Evolutionary conservation across 2,113 vertebrate species (phyloP).

Genomic region (Apteryx mantelli): DNA sequence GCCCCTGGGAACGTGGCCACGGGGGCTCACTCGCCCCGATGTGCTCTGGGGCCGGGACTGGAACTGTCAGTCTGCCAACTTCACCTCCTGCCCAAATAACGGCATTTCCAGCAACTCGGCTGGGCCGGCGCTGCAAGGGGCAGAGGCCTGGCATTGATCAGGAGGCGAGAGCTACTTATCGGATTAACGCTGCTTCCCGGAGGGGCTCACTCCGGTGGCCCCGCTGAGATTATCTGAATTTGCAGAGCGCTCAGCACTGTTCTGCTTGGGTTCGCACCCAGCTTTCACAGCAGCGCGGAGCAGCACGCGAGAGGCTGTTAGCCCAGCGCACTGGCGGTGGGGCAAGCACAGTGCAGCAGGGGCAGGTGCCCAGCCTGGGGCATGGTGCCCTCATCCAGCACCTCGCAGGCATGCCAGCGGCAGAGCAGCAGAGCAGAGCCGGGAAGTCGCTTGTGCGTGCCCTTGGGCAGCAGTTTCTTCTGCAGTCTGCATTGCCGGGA

Average conservation of each 20-base stretch:
- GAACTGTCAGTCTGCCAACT: not conserved
- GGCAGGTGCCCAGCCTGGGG: not conserved
- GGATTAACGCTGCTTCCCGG: not conserved
- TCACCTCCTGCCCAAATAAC: not conserved
- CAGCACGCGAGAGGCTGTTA: fast-evolving
- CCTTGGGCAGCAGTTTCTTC: not conserved
- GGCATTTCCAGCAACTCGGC: not conserved
- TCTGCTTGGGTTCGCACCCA: not conserved
- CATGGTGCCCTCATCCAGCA: not conserved
- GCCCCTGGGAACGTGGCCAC: not conserved
- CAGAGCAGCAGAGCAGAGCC: not conserved
- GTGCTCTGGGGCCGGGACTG: not conserved
- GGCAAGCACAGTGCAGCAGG: fast-evolving
- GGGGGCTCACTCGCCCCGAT: fast-evolving
- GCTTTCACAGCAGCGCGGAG: not conserved
- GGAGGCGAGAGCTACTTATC: not conserved
- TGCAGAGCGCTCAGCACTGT: not conserved
- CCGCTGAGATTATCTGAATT: not conserved
- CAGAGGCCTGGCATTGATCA: not conserved
- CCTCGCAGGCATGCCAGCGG: not conserved
- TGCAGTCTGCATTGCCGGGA: not conserved
- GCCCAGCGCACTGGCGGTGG: fast-evolving
- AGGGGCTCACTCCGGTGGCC: fast-evolving
- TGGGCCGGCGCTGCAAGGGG: not conserved
- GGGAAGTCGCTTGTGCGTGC: not conserved